Percentiles rank a stretch among this genome's conserved stretches.
These are phyloP conservation scores for Trachelipus rathkii DNA, from an alignment of 1,140 invertebrate genomes.

Conservation along the genomic window DNA sequence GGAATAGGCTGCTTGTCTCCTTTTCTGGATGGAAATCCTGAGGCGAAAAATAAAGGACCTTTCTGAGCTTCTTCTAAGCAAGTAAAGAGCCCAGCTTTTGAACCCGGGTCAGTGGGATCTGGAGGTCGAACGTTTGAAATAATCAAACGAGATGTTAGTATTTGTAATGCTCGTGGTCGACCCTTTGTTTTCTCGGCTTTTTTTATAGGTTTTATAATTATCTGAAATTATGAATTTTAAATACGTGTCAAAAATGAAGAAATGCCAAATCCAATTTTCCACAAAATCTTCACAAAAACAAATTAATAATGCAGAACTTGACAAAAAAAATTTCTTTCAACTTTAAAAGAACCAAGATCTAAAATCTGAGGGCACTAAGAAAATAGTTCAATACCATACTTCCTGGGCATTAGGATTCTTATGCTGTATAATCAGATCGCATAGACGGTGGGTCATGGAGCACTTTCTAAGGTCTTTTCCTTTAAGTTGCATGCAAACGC, in stretches of 20 bases:
- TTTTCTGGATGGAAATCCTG: constrained; percentile 65
- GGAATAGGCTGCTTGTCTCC: constrained; percentile 64
- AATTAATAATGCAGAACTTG: background rate
- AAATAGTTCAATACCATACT: constrained; percentile 55
- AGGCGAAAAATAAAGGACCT: constrained; percentile 59
- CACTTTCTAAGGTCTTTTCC: constrained; percentile 58
- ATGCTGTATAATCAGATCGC: constrained; percentile 80
- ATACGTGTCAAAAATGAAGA: background rate
- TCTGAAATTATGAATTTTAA: constrained; percentile 51
- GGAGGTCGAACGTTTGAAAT: constrained; percentile 63
- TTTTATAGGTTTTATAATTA: constrained; percentile 65
- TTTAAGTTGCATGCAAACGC: constrained; percentile 85
- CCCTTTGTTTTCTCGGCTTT: constrained; percentile 67
- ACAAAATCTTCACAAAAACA: background rate
- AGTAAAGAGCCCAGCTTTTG: constrained; percentile 64
- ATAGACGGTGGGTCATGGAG: constrained; percentile 60
- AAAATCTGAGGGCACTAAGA: background rate
- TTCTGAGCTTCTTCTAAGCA: constrained; percentile 54
- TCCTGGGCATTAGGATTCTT: constrained; percentile 85
- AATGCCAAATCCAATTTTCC: background rate
- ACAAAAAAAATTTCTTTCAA: background rate
- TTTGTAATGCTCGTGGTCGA: constrained; percentile 72
- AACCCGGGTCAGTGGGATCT: constrained; percentile 52
- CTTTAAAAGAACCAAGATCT: background rate
- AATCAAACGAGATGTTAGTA: constrained; percentile 73